A percentile compares a stretch with the other conserved stretches of the same genome.
phyloP scores from a whole-genome alignment of 2,888 invertebrate species.

The Rotaria sp. region DNA sequence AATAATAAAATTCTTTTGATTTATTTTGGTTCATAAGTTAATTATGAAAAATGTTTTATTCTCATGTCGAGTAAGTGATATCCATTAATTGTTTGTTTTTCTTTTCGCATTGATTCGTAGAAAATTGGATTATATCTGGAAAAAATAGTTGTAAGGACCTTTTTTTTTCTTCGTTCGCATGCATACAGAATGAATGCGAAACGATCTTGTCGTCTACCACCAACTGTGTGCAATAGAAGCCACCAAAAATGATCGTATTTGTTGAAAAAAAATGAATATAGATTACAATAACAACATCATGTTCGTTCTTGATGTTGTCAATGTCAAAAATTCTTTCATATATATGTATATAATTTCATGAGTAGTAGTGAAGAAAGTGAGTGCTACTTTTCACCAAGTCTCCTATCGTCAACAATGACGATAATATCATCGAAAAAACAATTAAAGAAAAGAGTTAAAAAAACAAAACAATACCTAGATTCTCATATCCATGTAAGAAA shows the following conservation, averaged over 20 bases:
- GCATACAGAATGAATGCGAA: neutral
- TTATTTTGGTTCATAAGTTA: neutral
- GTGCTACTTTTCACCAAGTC: neutral
- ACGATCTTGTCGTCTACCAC: neutral
- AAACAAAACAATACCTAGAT: neutral
- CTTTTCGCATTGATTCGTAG: neutral
- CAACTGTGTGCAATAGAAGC: constrained; percentile 2
- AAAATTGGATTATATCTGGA: neutral
- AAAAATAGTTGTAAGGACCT: neutral
- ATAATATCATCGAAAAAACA: neutral
- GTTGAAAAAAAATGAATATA: constrained; percentile 5
- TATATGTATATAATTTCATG: neutral
- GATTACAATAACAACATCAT: constrained; percentile 19
- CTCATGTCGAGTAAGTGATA: neutral
- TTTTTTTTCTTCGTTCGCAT: neutral
- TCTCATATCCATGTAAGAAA: neutral
- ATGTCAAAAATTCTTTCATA: neutral
- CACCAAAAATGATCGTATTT: neutral
- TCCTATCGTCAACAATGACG: neutral
- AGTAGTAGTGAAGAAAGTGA: neutral
- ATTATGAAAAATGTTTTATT: neutral
- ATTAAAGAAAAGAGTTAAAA: neutral
- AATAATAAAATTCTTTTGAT: neutral
- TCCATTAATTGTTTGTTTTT: neutral
- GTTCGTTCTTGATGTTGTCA: constrained; percentile 8